phyloP scores from a whole-genome alignment of 2,888 invertebrate species.

The Pollenia amentaria region DNA sequence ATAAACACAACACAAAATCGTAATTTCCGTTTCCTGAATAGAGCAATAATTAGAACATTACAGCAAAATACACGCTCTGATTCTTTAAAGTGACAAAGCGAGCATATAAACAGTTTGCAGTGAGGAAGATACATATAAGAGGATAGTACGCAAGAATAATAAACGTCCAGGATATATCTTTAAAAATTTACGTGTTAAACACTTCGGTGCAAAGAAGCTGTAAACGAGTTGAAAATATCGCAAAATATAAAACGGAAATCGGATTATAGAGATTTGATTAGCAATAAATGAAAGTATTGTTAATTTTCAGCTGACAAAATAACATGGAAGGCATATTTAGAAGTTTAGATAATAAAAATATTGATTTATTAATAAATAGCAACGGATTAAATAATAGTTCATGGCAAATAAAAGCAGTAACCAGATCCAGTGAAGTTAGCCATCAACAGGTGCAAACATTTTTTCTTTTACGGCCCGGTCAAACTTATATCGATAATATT shows the following conservation, averaged over 20 bases:
- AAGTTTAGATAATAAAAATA: slow-evolving; percentile 39
- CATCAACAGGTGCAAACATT: slow-evolving; percentile 21
- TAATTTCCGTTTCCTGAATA: slow-evolving; percentile 48
- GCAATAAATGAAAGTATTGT: not conserved
- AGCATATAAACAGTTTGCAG: not conserved
- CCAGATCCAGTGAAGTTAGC: slow-evolving; percentile 1
- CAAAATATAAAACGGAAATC: not conserved
- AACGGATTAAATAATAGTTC: slow-evolving; percentile 30
- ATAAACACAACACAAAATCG: slow-evolving; percentile 23
- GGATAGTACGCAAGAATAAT: not conserved
- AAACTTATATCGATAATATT: slow-evolving; percentile 15
- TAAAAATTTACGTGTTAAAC: not conserved
- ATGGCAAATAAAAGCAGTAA: slow-evolving; percentile 43
- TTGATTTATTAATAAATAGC: slow-evolving; percentile 45
- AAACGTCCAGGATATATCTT: not conserved
- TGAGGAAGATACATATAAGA: not conserved
- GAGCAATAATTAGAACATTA: not conserved
- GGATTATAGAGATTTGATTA: not conserved
- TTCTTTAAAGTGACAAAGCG: not conserved
- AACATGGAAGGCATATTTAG: slow-evolving; percentile 56
- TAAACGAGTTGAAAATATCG: not conserved
- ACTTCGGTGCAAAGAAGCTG: not conserved
- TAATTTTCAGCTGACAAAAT: slow-evolving; percentile 14
- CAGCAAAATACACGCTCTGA: not conserved
- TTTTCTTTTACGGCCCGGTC: slow-evolving; percentile 26